These are phyloP conservation scores for Ganaspis brasiliensis DNA, from an alignment of 2,888 invertebrate species.

Conservation along the genomic window DNA sequence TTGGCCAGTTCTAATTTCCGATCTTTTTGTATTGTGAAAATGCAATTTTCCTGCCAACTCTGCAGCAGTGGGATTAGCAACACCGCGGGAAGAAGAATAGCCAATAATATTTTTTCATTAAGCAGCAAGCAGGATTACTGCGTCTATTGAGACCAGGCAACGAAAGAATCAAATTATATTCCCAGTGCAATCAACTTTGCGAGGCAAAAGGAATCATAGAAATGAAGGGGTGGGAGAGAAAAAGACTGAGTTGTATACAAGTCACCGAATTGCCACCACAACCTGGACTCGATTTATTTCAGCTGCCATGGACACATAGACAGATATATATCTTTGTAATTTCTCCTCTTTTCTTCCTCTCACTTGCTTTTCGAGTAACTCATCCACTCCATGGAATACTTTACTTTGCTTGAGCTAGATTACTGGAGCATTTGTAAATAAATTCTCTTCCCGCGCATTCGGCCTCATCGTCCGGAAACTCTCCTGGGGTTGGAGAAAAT, in stretches of 20 bases:
- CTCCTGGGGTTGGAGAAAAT: constrained; percentile 62
- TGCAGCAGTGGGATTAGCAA: constrained; percentile 53
- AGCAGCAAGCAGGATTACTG: constrained; percentile 71
- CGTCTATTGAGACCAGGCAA: constrained; percentile 70
- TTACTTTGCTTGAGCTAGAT: constrained; percentile 56
- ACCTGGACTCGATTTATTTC: constrained; percentile 61
- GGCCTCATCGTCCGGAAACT: constrained; percentile 54
- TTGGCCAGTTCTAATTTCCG: constrained; percentile 49
- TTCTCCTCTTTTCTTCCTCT: constrained; percentile 32
- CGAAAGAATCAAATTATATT: constrained; percentile 78
- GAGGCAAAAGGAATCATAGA: constrained; percentile 55
- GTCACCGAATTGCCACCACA: constrained; percentile 47
- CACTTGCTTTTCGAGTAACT: constrained; percentile 43
- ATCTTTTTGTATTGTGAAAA: constrained; percentile 57
- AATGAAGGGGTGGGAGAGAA: constrained; percentile 23
- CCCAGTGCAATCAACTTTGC: constrained; percentile 75
- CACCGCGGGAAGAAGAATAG: constrained; percentile 65
- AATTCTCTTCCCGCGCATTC: constrained; percentile 53
- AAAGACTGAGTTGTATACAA: constrained; percentile 55
- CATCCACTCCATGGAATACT: constrained; percentile 42
- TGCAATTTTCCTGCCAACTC: constrained; percentile 60
- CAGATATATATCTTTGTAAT: constrained; percentile 58
- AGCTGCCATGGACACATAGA: constrained; percentile 62
- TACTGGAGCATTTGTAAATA: constrained; percentile 68
- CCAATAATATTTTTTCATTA: constrained; percentile 76